Conservation (phyloP, 2,888 invertebrate species). For the Palloptera scutellata region DNA sequence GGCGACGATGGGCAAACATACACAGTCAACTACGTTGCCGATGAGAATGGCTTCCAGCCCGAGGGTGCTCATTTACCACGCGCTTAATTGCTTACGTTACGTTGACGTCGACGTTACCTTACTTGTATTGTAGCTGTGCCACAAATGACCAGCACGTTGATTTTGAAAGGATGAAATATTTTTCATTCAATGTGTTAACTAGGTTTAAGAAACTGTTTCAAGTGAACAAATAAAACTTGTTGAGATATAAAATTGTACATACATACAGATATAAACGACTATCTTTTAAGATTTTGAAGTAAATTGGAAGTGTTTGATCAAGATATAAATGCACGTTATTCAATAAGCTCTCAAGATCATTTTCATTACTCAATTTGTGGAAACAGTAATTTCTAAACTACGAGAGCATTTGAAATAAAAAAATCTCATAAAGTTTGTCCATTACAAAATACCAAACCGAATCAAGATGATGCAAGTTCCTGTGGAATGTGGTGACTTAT, state of each 20-base stretch:
- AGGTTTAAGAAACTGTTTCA: constrained; percentile 46
- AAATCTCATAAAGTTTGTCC: too few species aligned
- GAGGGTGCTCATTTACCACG: constrained; percentile 62
- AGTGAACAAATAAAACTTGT: constrained; percentile 43
- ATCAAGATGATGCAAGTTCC: too few species aligned
- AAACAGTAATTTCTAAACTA: too few species aligned
- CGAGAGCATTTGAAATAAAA: too few species aligned
- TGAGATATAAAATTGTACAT: not conserved
- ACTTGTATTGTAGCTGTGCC: constrained; percentile 8
- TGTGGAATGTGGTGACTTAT: too few species aligned
- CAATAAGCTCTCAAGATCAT: too few species aligned
- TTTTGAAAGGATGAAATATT: constrained; percentile 24
- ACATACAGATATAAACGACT: constrained; percentile 13
- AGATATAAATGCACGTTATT: too few species aligned
- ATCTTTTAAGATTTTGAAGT: too few species aligned
- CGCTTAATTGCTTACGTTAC: constrained; percentile 40
- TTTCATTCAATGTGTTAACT: constrained; percentile 51
- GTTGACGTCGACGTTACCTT: constrained; percentile 2
- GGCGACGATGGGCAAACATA: constrained; percentile 71
- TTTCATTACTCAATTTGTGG: too few species aligned
- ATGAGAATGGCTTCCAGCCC: constrained; percentile 64
- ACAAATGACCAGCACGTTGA: not conserved
- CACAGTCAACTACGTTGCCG: constrained; percentile 62
- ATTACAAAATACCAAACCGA: too few species aligned
- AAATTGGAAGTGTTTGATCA: too few species aligned